Evolutionary conservation across 23 tunicate genomes (phyloP), one percentile per base, ranked within the genome.

Genomic region (Styela plicata): DNA sequence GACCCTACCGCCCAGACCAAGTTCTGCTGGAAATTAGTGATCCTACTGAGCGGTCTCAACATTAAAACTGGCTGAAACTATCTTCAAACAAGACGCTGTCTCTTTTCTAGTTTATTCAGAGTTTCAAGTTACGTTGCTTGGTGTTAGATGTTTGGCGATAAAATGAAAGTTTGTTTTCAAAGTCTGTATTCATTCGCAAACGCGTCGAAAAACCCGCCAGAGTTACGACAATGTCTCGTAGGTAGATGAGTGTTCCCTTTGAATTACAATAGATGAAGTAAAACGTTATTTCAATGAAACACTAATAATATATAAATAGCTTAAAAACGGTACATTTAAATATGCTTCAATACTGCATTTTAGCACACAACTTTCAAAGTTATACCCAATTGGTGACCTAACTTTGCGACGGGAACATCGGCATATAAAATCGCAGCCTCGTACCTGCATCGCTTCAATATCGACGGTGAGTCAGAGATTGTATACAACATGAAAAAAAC

Each of bases 151-250:
- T 31, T 34, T 21, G 34, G 24, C 34, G 37, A 71, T 32, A 32
- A 71, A 32, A 32, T 36, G n/a, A 21, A 30, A 71, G 34, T 71
- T 71, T 71, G 77, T 71, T 71, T 71, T 71, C 37, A 27, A 71
- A 71, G 36, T 28, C 77, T 26, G 71, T 66, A 28, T 66, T 28
- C 71, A 34, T 71, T 3, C 16, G 35, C 77, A 13, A 30, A 28
- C 77, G 77, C 77, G 77, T 71, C 77, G 36, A 32, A 71, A 71
- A 71, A 33, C 32, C 35, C 77, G 77, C 32, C 77, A 71, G 36
- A 33, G 77, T 71, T 71, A 71, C 77, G 77, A 71, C 36, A 71
- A 28, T 36, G 77, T 71, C 77, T 71, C 77, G 77, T 28, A 18
- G 30, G 16, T 66, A 44, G 10, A 44, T 44, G 57, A 44, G 57